Percentiles rank a stretch among this genome's conserved stretches.
Evolutionary conservation across 2,888 invertebrate species (phyloP).

Genomic region (Mycalesis mineus): DNA sequence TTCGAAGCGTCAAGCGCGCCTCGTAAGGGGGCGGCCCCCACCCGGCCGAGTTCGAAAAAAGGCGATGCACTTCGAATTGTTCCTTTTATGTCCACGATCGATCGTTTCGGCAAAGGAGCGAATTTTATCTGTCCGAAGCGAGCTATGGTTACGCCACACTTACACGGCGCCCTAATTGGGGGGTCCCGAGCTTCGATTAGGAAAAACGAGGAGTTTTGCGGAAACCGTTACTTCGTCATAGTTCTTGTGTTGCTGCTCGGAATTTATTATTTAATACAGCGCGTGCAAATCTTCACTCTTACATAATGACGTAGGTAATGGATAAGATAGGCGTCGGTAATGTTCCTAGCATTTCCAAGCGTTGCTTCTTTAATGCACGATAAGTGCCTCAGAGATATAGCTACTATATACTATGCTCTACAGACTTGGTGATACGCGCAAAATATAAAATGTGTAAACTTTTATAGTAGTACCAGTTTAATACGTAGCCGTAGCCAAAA

Average conservation of each 20-base stretch:
- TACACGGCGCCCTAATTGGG: slow-evolving; percentile 60
- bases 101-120: slow-evolving; percentile 74
- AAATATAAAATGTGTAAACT: no score
- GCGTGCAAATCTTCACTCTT: background rate
- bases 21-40: slow-evolving; percentile 40
- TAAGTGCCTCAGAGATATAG: no score
- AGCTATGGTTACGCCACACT: slow-evolving; percentile 63
- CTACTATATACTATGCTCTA: no score
- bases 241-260: slow-evolving; percentile 10
- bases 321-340: background rate
- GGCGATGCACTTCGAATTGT: slow-evolving; percentile 76
- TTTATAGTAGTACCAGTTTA: no score
- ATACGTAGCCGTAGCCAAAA: no score
- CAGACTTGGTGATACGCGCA: no score
- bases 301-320: background rate
- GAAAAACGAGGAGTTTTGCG: slow-evolving; percentile 38
- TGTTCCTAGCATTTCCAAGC: no score
- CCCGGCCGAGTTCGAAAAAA: slow-evolving; percentile 69
- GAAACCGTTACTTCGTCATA: slow-evolving; percentile 12
- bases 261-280: background rate
- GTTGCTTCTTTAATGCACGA: no score
- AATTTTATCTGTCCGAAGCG: slow-evolving; percentile 65
- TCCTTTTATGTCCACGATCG: slow-evolving; percentile 76
- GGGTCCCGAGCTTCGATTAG: slow-evolving; percentile 49
- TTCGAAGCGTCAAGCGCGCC: slow-evolving; percentile 61